Evolutionary conservation across 2,888 invertebrate genomes (phyloP).

Genomic region (Lysandra coridon): DNA sequence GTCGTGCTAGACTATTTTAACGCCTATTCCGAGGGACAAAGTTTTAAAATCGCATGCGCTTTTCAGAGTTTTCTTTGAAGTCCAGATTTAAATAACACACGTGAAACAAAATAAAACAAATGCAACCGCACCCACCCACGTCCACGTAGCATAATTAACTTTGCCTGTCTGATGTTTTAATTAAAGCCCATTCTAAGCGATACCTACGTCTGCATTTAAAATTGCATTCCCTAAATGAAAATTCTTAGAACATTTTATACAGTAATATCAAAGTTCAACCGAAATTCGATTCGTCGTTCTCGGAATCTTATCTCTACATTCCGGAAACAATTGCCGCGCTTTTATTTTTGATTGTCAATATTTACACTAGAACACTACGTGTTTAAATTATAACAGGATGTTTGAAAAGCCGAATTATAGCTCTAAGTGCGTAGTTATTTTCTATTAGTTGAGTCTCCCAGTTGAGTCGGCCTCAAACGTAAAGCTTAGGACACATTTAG

Average conservation of each 20-base stretch:
- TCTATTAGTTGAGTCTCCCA: conserved; percentile 67
- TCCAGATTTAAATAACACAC: conserved; percentile 57
- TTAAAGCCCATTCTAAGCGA: conserved; percentile 48
- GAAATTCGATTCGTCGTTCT: conserved; percentile 33
- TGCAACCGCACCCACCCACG: conserved; percentile 59
- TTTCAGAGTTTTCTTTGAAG: conserved; percentile 55
- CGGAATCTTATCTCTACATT: conserved; percentile 39
- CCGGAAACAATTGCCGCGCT: conserved; percentile 61
- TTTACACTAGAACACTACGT: conserved; percentile 68
- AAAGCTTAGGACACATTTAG: conserved; percentile 62
- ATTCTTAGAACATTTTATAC: conserved; percentile 6
- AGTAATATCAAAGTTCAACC: conserved; percentile 12
- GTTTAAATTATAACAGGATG: conserved; percentile 73
- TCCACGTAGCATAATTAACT: conserved; percentile 60
- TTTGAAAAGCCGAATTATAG: conserved; percentile 66
- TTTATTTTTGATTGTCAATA: conserved; percentile 62
- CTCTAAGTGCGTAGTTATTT: conserved; percentile 69
- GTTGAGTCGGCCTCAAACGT: conserved; percentile 58
- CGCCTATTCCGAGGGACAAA: background rate
- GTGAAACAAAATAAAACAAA: conserved; percentile 66
- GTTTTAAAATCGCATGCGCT: conserved; percentile 25
- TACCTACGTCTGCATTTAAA: conserved; percentile 21
- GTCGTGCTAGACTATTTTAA: background rate
- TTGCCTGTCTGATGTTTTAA: conserved; percentile 65
- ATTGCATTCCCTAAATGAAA: conserved; percentile 19